Evolutionary conservation across 2,113 vertebrate genomes (phyloP), one percentile per base, ranked within the genome.

Genomic region (Periophthalmodon schlosseri): DNA sequence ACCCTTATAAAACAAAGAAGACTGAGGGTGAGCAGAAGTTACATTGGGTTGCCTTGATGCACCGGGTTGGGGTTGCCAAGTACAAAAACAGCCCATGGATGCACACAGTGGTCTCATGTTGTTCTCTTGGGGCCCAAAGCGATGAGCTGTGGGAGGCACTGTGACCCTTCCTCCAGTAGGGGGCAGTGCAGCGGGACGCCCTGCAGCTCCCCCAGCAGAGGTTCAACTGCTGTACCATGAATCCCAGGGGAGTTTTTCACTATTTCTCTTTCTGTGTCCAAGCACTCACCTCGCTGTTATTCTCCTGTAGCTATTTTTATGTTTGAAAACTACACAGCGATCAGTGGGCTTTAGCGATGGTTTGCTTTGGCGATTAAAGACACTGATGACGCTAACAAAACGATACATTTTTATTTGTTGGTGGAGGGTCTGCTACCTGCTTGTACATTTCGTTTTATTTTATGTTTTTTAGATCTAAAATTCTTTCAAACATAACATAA

Each of bases 321-420:
- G 56, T 88, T 87, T 79, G 73, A 89, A 88, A 89, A 86, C 84
- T 89, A 73, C 54, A 7, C 64, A 34, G 75, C 83, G 86, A 89
- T 88, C 87, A 46, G 5, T 20, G 15, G 16, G 23, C 87, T 50
- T 3, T 66, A 86, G 92, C 89, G 50, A 83, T 7, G n/a, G 2
- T 56, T 79, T 70, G 85, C 82, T 87, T 85, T 44, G 10, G 39
- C 39, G 8, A 10, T 44, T 44, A 44, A 44, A 44, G 6, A 44
- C 88, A 83, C 86, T 86, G 79, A 85, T 86, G 78, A 88, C 84
- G 24, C 18, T 54, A 20, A 54, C 18, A 6, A 54, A 54, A 54
- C 52, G 20, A n/a, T 8, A 20, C 52, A n/a, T n/a, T 18, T n/a
- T 54, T 9, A 54, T 54, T 54, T 33, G 39, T 2, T 20, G 6